Evolutionary conservation across 2,113 vertebrate species (phyloP).

Genomic region (Henicopernis longicauda): DNA sequence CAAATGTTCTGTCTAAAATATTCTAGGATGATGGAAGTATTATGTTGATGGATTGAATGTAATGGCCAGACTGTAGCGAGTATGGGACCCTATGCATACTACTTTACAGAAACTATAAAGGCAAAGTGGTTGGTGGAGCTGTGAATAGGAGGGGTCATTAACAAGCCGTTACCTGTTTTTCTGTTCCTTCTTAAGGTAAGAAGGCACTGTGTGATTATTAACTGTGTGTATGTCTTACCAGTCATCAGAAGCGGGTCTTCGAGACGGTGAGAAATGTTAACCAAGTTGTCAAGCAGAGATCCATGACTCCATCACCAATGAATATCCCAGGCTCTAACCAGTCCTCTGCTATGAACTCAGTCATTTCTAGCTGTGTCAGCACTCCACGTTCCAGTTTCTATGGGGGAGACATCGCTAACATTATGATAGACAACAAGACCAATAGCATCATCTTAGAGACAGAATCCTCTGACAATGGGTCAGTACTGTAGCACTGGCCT

Average conservation of each 20-base stretch:
- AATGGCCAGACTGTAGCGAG: neutral
- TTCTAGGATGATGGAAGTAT: neutral
- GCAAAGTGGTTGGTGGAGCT: neutral
- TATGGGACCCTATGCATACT: neutral
- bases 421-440: constrained; percentile 88
- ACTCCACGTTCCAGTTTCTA: constrained; percentile 90
- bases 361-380: constrained; percentile 89
- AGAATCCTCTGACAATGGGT: constrained; percentile 79
- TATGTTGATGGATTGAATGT: neutral
- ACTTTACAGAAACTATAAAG: neutral
- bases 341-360: constrained; percentile 89
- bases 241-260: constrained; percentile 93
- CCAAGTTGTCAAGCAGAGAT: constrained; percentile 90
- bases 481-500: neutral
- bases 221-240: constrained; percentile 52
- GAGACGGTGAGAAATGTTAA: constrained; percentile 93
- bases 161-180: neutral
- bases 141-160: neutral
- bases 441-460: constrained; percentile 87
- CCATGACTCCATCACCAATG: constrained; percentile 86
- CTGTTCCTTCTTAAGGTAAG: neutral
- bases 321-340: constrained; percentile 98
- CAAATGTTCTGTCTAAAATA: neutral
- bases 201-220: neutral
- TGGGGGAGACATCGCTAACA: constrained; percentile 82